phyloP scores from a whole-genome alignment of 1,140 invertebrate species.

The Potamilus streckersoni region DNA sequence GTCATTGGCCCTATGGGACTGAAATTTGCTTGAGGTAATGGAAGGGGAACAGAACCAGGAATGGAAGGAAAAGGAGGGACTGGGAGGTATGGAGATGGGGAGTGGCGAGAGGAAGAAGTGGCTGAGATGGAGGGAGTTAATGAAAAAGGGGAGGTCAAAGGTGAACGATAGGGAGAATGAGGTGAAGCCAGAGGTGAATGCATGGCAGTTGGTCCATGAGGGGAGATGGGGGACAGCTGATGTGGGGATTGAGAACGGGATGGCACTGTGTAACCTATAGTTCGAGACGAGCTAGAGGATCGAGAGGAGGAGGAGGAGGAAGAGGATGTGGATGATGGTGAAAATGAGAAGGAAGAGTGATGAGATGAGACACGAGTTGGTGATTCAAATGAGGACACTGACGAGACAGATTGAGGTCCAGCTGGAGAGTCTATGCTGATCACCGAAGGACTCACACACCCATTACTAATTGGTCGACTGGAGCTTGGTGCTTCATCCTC shows the following conservation, averaged over 20 bases:
- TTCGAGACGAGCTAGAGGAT: slow-evolving; percentile 31
- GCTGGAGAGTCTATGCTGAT: slow-evolving; percentile 59
- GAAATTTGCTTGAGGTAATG: slow-evolving; percentile 19
- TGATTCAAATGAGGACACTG: slow-evolving; percentile 31
- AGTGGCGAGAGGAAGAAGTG: slow-evolving; percentile 2
- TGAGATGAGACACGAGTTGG: slow-evolving; percentile 16
- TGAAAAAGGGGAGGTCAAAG: slow-evolving; percentile 29
- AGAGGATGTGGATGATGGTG: slow-evolving; percentile 36
- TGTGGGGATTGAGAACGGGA: slow-evolving; percentile 35
- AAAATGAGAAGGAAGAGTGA: slow-evolving; percentile 38
- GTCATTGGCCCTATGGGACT: slow-evolving; percentile 31
- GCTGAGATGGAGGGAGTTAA: slow-evolving; percentile 14
- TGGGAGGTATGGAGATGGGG: slow-evolving; percentile 14
- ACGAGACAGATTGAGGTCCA: slow-evolving; percentile 43
- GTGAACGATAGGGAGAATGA: slow-evolving; percentile 26
- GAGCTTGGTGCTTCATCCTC: slow-evolving; percentile 41
- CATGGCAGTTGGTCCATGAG: slow-evolving; percentile 17
- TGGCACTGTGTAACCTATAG: slow-evolving; percentile 28
- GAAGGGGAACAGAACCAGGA: slow-evolving; percentile 17
- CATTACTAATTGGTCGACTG: slow-evolving; percentile 30
- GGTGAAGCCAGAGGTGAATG: slow-evolving; percentile 19
- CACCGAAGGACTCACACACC: slow-evolving; percentile 52
- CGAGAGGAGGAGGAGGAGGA: slow-evolving; percentile 41
- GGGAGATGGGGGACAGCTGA: slow-evolving; percentile 22
- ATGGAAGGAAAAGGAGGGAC: slow-evolving; percentile 23